Evolutionary conservation across 2,888 invertebrate genomes (phyloP).

Genomic region (Dasysyrphus albostriatus): DNA sequence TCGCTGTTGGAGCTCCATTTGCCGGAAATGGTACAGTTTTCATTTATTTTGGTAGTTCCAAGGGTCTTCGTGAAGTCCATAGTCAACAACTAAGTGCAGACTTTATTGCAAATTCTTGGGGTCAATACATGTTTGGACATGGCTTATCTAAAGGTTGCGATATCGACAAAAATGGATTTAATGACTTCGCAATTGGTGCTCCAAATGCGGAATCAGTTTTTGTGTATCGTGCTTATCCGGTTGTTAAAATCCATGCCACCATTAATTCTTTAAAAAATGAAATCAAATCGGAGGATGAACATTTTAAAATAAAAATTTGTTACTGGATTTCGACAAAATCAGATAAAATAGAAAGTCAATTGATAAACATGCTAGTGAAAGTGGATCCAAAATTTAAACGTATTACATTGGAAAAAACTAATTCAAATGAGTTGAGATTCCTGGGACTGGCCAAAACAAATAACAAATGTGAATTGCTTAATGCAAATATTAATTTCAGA

Average conservation of each 20-base stretch:
- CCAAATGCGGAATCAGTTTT: slow-evolving; percentile 84
- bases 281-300: slow-evolving; percentile 82
- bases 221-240: slow-evolving; percentile 84
- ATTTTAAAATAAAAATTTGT: slow-evolving; percentile 81
- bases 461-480: slow-evolving; percentile 80
- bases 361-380: slow-evolving; percentile 79
- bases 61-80: slow-evolving; percentile 81
- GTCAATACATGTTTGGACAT: slow-evolving; percentile 82
- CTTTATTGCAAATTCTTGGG: slow-evolving; percentile 78
- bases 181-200: slow-evolving; percentile 84
- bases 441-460: slow-evolving; percentile 78
- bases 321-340: slow-evolving; percentile 80
- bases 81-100: slow-evolving; percentile 83
- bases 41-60: slow-evolving; percentile 85
- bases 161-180: slow-evolving; percentile 83
- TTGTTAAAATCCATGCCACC: slow-evolving; percentile 81
- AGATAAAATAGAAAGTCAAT: slow-evolving; percentile 78
- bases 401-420: slow-evolving; percentile 79
- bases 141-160: slow-evolving; percentile 84
- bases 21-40: slow-evolving; percentile 87
- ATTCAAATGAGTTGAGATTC: slow-evolving; percentile 80
- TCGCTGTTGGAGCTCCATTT: slow-evolving; percentile 89
- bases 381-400: slow-evolving; percentile 82
- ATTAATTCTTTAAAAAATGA: slow-evolving; percentile 81
- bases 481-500: slow-evolving; percentile 81